Conservation (phyloP, 2,113 vertebrate species). For the Acrocephalus kingi region DNA sequence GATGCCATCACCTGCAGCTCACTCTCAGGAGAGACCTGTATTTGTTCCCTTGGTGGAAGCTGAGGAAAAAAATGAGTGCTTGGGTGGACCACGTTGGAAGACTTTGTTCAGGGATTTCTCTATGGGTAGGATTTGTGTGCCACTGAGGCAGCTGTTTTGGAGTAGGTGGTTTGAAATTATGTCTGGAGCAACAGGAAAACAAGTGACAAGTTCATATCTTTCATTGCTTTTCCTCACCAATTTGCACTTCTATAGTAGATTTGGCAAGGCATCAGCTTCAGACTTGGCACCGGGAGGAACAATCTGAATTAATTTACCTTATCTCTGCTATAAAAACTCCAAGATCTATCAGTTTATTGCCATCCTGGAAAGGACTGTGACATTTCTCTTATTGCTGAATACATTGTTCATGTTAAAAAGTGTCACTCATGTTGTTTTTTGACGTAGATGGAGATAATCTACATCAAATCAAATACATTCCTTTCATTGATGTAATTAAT, state of each 20-base stretch:
- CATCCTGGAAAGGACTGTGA: not conserved
- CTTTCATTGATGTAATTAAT: slow-evolving; percentile 19
- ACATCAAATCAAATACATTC: slow-evolving; percentile 4
- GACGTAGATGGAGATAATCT: not conserved
- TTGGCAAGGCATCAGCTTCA: slow-evolving; percentile 22
- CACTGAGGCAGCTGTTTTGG: not conserved
- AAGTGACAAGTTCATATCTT: not conserved
- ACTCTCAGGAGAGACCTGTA: not conserved
- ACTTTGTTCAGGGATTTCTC: not conserved
- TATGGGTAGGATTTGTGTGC: not conserved
- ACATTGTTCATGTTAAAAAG: not conserved
- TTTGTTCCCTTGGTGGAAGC: not conserved
- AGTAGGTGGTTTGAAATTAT: not conserved
- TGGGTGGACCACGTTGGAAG: not conserved
- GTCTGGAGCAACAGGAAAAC: not conserved
- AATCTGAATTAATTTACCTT: slow-evolving; percentile 3
- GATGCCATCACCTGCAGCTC: not conserved
- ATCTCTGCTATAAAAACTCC: not conserved
- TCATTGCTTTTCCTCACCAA: not conserved
- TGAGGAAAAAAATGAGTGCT: not conserved
- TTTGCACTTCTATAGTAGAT: not conserved
- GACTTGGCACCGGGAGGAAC: not conserved
- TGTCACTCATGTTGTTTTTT: not conserved
- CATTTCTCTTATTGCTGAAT: slow-evolving; percentile 10
- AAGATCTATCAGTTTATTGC: slow-evolving; percentile 9